Evolutionary conservation across 2,888 invertebrate genomes (phyloP).

Genomic region (Mamestra brassicae): DNA sequence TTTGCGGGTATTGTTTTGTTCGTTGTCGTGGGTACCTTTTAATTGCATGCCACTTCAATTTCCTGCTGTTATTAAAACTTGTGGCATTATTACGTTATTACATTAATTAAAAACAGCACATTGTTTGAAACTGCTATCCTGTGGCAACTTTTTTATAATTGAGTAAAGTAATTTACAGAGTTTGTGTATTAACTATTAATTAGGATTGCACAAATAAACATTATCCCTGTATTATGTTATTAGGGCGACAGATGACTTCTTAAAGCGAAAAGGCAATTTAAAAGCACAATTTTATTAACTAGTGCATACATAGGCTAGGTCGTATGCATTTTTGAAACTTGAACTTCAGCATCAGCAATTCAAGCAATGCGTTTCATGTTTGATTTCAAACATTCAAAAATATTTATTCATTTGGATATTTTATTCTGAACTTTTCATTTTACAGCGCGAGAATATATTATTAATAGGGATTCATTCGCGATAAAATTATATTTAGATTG

Average conservation of each 20-base stretch:
- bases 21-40: conserved; percentile 18
- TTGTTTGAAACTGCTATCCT: conserved; percentile 18
- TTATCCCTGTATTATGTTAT: no score
- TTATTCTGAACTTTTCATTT: conserved; percentile 64
- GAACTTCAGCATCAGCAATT: background rate
- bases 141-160: conserved; percentile 11
- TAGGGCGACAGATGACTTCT: background rate
- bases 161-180: background rate
- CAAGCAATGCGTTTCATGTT: conserved; percentile 24
- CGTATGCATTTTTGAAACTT: background rate
- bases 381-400: conserved; percentile 45
- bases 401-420: conserved; percentile 68
- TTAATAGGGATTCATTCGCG: conserved; percentile 72
- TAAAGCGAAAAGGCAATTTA: background rate
- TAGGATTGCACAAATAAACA: no score
- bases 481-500: conserved; percentile 78
- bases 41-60: conserved; percentile 49
- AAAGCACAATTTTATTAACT: background rate
- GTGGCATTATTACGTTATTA: conserved; percentile 34
- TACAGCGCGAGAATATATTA: conserved; percentile 65
- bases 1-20: conserved; percentile 28
- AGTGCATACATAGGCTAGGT: background rate
- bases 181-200: background rate
- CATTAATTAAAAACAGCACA: conserved; percentile 33
- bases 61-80: conserved; percentile 41